Conservation (phyloP, 2,888 invertebrate species). For the Rotaria magnacalcarata region DNA sequence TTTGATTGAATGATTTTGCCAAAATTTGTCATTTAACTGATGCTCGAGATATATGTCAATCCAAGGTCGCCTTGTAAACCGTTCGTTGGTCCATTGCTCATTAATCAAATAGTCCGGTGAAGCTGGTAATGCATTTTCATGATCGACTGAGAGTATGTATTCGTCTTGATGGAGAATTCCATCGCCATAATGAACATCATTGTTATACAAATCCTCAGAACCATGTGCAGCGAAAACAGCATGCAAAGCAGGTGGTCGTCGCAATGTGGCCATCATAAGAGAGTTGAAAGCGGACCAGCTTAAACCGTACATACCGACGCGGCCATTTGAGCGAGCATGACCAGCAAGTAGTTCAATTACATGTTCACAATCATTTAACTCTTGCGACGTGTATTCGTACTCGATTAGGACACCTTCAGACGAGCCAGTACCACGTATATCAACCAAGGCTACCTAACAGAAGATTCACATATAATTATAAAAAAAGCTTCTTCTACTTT, state of each 20-base stretch:
- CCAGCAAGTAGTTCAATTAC: background rate
- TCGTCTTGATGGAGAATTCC: background rate
- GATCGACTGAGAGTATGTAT: background rate
- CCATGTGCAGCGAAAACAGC: background rate
- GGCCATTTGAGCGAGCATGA: background rate
- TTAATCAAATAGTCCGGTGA: background rate
- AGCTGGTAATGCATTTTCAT: background rate
- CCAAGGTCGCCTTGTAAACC: background rate
- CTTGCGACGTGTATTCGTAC: background rate
- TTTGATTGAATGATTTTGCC: background rate
- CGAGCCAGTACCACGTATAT: background rate
- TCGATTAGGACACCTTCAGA: background rate
- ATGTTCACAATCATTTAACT: background rate
- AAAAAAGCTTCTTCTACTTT: too few relatives aligned
- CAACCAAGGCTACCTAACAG: background rate
- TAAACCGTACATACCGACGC: background rate
- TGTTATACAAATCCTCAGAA: background rate
- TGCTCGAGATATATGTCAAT: background rate
- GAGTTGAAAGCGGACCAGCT: background rate
- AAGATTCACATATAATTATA: background rate
- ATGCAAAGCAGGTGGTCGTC: background rate
- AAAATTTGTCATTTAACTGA: background rate
- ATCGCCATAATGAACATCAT: background rate
- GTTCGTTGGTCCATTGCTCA: background rate
- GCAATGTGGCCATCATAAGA: background rate